These are phyloP conservation scores for Eupithecia exiguata DNA, from an alignment of 2,888 invertebrate species.

Conservation along the genomic window DNA sequence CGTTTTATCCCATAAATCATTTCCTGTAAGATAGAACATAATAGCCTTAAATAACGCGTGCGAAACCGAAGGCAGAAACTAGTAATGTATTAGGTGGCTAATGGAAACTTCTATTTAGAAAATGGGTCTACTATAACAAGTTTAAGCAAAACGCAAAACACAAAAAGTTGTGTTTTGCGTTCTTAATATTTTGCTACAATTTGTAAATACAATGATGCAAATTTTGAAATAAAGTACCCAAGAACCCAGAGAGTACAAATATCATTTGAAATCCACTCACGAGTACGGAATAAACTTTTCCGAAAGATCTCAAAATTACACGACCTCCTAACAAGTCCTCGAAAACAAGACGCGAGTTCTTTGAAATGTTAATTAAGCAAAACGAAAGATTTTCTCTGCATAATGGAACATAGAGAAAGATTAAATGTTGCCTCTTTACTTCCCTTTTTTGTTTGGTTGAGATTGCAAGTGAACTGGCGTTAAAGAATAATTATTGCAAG, in stretches of 20 bases:
- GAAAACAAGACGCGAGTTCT: constrained; percentile 35
- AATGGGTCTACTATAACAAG: neutral
- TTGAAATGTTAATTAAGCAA: constrained; percentile 42
- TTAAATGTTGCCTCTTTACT: constrained; percentile 36
- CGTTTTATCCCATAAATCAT: too few relatives aligned
- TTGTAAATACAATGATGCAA: neutral
- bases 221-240: neutral
- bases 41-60: too few relatives aligned
- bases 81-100: too few relatives aligned
- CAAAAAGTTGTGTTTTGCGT: neutral
- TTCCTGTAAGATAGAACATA: too few relatives aligned
- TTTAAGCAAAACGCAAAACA: too few relatives aligned
- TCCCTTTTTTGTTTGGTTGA: constrained; percentile 23
- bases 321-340: constrained; percentile 31
- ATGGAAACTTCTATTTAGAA: too few relatives aligned
- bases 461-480: constrained; percentile 5
- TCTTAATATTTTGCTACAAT: neutral
- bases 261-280: constrained; percentile 34
- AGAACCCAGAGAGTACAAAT: constrained; percentile 8
- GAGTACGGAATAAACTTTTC: constrained; percentile 32
- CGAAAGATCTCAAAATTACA: constrained; percentile 31
- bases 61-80: too few relatives aligned
- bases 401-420: constrained; percentile 33
- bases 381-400: constrained; percentile 33
- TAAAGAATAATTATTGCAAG: neutral